phyloP scores from a whole-genome alignment of 1,140 invertebrate species.

The Drosophila busckii region DNA sequence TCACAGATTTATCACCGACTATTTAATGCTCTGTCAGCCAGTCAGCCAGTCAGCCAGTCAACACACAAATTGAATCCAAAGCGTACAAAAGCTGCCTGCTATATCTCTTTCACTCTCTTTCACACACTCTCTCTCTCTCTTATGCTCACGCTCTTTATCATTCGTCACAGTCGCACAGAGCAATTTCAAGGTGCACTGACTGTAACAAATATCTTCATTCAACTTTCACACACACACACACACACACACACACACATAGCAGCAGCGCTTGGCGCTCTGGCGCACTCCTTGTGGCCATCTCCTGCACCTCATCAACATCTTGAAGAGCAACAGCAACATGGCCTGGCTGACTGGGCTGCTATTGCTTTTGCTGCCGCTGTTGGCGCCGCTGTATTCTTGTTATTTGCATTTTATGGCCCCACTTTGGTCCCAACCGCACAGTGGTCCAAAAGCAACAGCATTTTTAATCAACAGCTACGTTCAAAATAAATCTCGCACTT shows the following conservation, averaged over 20 bases:
- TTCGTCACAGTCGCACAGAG: slow-evolving; percentile 44
- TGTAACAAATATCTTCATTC: slow-evolving; percentile 73
- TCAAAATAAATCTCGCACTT: too few relatives aligned
- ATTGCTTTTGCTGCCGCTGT: slow-evolving; percentile 12
- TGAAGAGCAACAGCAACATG: slow-evolving; percentile 12
- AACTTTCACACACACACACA: slow-evolving; percentile 32
- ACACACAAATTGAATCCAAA: too few relatives aligned
- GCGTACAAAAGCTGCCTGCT: too few relatives aligned
- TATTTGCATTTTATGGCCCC: slow-evolving; percentile 65
- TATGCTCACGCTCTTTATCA: neutral
- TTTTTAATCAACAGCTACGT: too few relatives aligned
- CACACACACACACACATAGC: slow-evolving; percentile 1
- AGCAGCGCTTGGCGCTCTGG: slow-evolving; percentile 5
- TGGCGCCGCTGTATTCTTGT: slow-evolving; percentile 33
- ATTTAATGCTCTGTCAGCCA: too few relatives aligned
- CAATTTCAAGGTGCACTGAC: slow-evolving; percentile 72
- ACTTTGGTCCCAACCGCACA: slow-evolving; percentile 20
- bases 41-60: too few relatives aligned
- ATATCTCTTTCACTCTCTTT: neutral
- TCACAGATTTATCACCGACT: too few relatives aligned
- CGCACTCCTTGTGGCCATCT: slow-evolving; percentile 1
- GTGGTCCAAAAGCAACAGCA: slow-evolving; percentile 9
- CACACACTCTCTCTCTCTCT: neutral
- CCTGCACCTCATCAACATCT: slow-evolving; percentile 10
- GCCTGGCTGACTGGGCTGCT: slow-evolving; percentile 27